phyloP scores from a whole-genome alignment of 2,113 vertebrate genomes.

The Agapornis roseicollis region DNA sequence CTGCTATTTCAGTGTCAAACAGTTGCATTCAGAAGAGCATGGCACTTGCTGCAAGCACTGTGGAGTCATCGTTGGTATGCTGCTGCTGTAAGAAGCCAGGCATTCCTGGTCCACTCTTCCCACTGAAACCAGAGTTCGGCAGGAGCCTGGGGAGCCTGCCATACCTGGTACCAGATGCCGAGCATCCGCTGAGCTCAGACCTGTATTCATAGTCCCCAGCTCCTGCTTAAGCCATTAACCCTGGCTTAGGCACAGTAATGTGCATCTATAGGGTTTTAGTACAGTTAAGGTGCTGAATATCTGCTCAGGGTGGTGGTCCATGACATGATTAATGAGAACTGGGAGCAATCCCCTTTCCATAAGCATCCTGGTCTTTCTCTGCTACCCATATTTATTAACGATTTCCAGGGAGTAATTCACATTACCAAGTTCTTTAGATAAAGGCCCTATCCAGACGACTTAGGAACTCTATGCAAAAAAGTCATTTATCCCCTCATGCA shows the following conservation, averaged over 20 bases:
- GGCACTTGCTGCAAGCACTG: rapidly evolving
- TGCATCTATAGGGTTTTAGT: not conserved
- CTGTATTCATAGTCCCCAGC: not conserved
- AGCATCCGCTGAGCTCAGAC: not conserved
- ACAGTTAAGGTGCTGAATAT: not conserved
- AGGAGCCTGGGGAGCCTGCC: not conserved
- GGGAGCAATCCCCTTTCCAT: not conserved
- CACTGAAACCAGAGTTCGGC: rapidly evolving
- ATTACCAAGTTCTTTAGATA: not conserved
- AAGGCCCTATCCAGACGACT: not conserved
- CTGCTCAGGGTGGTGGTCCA: not conserved
- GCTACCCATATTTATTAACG: not conserved
- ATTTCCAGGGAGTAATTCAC: not conserved
- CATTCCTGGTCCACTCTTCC: not conserved
- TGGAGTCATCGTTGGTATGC: not conserved
- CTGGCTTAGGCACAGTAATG: not conserved
- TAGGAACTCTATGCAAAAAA: not conserved
- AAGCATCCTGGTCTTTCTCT: not conserved
- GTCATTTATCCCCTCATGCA: not conserved
- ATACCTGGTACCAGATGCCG: not conserved
- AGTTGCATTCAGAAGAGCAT: not conserved
- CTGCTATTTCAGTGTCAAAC: not conserved
- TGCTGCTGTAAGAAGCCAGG: not conserved
- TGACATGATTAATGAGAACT: not conserved
- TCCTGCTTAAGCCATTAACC: not conserved